Conservation (phyloP, 2,888 invertebrate genomes). For the Drosophila monieri region DNA sequence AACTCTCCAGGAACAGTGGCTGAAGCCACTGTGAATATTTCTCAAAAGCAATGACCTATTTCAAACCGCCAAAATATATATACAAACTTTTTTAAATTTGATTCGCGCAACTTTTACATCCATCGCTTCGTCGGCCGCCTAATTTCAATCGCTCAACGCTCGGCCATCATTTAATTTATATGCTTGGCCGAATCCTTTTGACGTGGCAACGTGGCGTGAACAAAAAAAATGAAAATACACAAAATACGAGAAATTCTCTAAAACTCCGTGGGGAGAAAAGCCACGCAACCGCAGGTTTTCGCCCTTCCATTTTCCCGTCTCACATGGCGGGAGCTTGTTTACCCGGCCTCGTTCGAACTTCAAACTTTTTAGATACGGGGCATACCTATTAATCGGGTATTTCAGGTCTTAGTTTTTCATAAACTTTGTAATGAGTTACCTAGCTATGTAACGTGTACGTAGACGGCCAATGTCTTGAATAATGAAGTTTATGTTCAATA, state of each 20-base stretch:
- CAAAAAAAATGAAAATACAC: slow-evolving; percentile 23
- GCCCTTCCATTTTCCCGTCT: slow-evolving; percentile 26
- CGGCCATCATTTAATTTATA: slow-evolving; percentile 71
- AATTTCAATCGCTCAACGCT: slow-evolving; percentile 65
- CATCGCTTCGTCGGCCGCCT: slow-evolving; percentile 45
- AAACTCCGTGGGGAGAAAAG: slow-evolving; percentile 52
- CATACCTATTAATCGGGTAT: neutral
- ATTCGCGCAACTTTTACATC: slow-evolving; percentile 41
- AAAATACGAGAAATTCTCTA: slow-evolving; percentile 39
- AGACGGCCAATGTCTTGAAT: too few species aligned
- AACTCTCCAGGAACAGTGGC: neutral
- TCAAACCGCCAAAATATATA: neutral
- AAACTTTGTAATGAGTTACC: too few species aligned
- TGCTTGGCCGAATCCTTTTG: slow-evolving; percentile 69
- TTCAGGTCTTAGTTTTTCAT: neutral
- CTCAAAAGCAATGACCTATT: slow-evolving; percentile 26
- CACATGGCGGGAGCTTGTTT: slow-evolving; percentile 57
- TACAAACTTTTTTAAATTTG: slow-evolving; percentile 35
- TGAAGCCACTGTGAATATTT: neutral
- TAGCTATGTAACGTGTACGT: too few species aligned
- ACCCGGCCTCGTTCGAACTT: slow-evolving; percentile 16
- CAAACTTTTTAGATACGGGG: neutral
- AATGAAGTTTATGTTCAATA: too few species aligned
- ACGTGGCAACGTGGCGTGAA: slow-evolving; percentile 43
- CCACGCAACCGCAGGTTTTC: slow-evolving; percentile 37